phyloP scores from a whole-genome alignment of 2,797 vertebrate genomes.

The Enteromius anoplus region DNA sequence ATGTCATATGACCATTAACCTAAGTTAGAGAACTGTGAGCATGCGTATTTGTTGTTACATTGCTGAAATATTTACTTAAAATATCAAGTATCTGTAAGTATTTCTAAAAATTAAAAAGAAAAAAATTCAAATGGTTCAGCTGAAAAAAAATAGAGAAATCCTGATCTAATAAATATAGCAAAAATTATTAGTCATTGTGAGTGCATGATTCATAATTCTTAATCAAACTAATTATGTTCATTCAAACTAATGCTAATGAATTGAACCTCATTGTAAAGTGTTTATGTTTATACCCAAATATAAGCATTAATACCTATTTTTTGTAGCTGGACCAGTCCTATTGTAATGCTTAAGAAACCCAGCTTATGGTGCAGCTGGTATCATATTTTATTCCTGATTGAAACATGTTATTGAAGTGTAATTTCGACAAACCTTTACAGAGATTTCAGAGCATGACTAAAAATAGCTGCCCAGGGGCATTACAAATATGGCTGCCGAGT shows the following conservation, averaged over 20 bases:
- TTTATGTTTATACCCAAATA: background rate
- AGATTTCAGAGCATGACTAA: background rate
- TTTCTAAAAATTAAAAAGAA: background rate
- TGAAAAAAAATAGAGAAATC: background rate
- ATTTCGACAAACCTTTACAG: background rate
- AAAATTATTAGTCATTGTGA: background rate
- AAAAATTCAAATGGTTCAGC: background rate
- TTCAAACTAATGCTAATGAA: background rate
- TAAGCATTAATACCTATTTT: too few species aligned
- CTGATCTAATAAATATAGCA: background rate
- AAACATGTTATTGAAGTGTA: constrained; percentile 7
- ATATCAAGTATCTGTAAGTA: background rate
- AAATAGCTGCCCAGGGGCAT: background rate
- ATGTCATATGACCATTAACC: background rate
- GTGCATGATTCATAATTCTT: background rate
- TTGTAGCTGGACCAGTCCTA: background rate
- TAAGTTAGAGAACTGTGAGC: background rate
- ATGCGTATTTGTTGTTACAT: background rate
- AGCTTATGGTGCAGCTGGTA: background rate
- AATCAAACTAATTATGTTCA: background rate
- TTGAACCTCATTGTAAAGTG: background rate
- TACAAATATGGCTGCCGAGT: background rate
- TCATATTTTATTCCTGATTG: constrained; percentile 10
- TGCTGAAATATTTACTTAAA: background rate
- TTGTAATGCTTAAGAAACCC: background rate